Conservation (phyloP, 1,140 invertebrate species). For the Leptonema lineaticorne region DNA sequence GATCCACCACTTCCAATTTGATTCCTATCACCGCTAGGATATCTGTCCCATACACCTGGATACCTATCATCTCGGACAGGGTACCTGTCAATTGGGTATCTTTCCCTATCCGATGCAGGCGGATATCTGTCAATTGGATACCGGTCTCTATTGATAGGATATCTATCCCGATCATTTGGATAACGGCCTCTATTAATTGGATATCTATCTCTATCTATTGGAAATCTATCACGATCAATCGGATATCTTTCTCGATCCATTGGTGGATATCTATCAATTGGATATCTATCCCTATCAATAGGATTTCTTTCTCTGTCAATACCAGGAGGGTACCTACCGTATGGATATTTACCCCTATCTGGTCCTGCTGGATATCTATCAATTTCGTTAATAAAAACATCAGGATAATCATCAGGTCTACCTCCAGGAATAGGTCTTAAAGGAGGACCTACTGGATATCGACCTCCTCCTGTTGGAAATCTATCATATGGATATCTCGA, state of each 20-base stretch:
- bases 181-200: conserved; percentile 44
- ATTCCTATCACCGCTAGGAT: conserved; percentile 50
- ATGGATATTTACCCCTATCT: conserved; percentile 54
- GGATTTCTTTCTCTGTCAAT: conserved; percentile 44
- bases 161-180: conserved; percentile 39
- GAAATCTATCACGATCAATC: conserved; percentile 29
- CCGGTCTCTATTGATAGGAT: conserved; percentile 42
- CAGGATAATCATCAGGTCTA: conserved; percentile 49
- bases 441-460: conserved; percentile 46
- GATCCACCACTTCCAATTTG: conserved; percentile 39
- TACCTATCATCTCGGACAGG: conserved; percentile 50
- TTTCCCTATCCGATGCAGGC: conserved; percentile 52
- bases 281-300: conserved; percentile 45
- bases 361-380: conserved; percentile 48
- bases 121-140: conserved; percentile 46
- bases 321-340: conserved; percentile 35
- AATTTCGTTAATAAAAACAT: conserved; percentile 51
- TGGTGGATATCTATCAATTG: conserved; percentile 43
- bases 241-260: conserved; percentile 34
- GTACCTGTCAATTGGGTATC: conserved; percentile 49
- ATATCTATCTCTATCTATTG: conserved; percentile 44
- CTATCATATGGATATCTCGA: conserved; percentile 46
- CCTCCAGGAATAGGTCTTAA: conserved; percentile 47
- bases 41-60: conserved; percentile 54
- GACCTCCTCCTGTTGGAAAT: conserved; percentile 47